Evolutionary conservation across 2,797 vertebrate genomes (phyloP).

Genomic region (Remorina albescens): DNA sequence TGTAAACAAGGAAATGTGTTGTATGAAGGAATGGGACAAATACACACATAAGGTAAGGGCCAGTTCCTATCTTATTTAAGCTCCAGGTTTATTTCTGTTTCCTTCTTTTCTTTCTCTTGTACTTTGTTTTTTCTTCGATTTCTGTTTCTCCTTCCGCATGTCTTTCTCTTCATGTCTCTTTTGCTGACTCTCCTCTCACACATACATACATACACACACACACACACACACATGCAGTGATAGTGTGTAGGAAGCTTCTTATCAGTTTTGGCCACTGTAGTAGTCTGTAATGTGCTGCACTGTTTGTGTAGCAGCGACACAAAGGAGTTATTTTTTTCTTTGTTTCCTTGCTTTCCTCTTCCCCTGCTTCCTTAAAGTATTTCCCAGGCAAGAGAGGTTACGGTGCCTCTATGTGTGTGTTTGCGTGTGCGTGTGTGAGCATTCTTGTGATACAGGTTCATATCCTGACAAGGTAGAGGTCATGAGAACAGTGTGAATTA

Average conservation of each 20-base stretch:
- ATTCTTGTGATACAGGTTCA: conserved; percentile 61
- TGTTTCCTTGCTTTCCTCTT: conserved; percentile 77
- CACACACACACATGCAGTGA: conserved; percentile 5
- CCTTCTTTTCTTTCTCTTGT: conserved; percentile 15
- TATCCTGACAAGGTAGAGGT: conserved; percentile 69
- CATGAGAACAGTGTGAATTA: conserved; percentile 68
- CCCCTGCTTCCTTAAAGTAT: conserved; percentile 75
- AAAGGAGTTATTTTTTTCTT: conserved; percentile 85
- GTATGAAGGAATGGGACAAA: conserved; percentile 17
- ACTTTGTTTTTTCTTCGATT: conserved; percentile 6
- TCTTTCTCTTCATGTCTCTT: conserved; percentile 18
- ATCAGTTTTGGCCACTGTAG: conserved; percentile 65
- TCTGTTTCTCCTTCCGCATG: conserved; percentile 24
- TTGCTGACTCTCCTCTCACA: conserved; percentile 13
- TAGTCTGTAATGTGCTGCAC: conserved; percentile 70
- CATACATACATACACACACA: background rate
- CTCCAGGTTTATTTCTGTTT: conserved; percentile 12
- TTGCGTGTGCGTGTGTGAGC: conserved; percentile 29
- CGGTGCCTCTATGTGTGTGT: conserved; percentile 43
- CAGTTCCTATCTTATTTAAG: background rate
- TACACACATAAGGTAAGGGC: conserved; percentile 15
- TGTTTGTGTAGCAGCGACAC: conserved; percentile 80
- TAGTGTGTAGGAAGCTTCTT: conserved; percentile 65
- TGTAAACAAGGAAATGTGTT: conserved; percentile 59
- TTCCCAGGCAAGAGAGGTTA: conserved; percentile 73